Evolutionary conservation across 2,113 vertebrate genomes (phyloP), one percentile per base, ranked within the genome.

Genomic region (Siniperca knerii): DNA sequence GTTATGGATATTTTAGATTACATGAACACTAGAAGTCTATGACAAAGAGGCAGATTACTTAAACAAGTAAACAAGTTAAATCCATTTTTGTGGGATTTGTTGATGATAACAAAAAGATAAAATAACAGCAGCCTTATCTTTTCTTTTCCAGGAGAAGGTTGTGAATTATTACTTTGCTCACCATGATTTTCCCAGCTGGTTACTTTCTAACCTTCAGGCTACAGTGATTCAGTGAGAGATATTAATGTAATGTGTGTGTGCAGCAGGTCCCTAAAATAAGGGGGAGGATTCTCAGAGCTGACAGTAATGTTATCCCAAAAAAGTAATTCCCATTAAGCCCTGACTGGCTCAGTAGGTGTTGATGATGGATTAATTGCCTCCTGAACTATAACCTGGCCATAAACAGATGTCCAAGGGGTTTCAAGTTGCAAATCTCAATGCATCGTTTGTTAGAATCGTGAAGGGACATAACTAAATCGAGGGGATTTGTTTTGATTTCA

Each of bases 401-500:
- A 15, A 23, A 6, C 11, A 44, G 33, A 60, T 10, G 1, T 35
- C 11, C 10, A 57, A 3, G 21, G 64, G 66, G 3, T 55, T 25
- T 8, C 50, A 48, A 52, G 37, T 12, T 66, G 7, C 57, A 20
- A 44, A 55, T 40, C 8, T 35, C 48, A 70, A 65, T 55, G 71
- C 46, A 50, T 50, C 25, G 61, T 58, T 2, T 67, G 44, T 75
- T 42, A 16, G n/a, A 61, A 1, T 33, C 54, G 57, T 21, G 37
- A 35, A 9, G 16, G 12, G 25, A 29, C 7, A 10, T 44, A 55
- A 85, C 33, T 12, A 82, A 77, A 79, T 55, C 0, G 4, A 55
- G 37, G 25, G 64, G 42, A 83, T 87, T 87, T 46, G n/a, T 88
- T 68, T 86, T 1, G 20, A 54, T 67, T 82, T 82, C 83, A 54